These are phyloP conservation scores for Oreonectes daqikongensis DNA, from an alignment of 2,797 vertebrate species.

Conservation along the genomic window DNA sequence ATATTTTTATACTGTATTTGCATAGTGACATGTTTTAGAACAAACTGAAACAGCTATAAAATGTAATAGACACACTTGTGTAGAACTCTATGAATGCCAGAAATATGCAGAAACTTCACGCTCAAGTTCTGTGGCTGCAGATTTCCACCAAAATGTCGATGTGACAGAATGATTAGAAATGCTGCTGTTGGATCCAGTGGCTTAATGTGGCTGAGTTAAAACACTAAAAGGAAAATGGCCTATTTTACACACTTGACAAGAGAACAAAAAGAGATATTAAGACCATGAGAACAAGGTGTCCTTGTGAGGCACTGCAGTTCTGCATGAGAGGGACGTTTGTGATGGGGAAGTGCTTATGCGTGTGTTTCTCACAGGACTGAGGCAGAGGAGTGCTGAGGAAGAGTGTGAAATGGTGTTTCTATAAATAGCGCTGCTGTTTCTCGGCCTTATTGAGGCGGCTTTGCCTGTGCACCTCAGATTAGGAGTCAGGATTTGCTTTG, in stretches of 20 bases:
- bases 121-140: too few relatives aligned
- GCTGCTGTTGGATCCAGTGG: background rate
- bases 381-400: slow-evolving; percentile 31
- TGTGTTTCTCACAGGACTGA: slow-evolving; percentile 39
- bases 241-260: slow-evolving; percentile 24
- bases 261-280: slow-evolving; percentile 32
- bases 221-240: slow-evolving; percentile 27
- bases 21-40: too few relatives aligned
- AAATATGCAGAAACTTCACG: background rate
- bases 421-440: slow-evolving; percentile 78
- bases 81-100: background rate
- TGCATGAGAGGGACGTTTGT: slow-evolving; percentile 25
- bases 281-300: slow-evolving; percentile 57
- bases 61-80: background rate
- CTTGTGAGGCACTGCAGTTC: slow-evolving; percentile 70
- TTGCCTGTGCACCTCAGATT: slow-evolving; percentile 74
- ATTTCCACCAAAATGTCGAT: background rate
- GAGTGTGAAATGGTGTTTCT: slow-evolving; percentile 72
- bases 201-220: slow-evolving; percentile 31
- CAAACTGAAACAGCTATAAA: background rate
- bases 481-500: slow-evolving; percentile 77
- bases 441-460: slow-evolving; percentile 73
- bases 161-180: background rate
- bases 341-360: slow-evolving; percentile 25
- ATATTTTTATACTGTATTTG: too few relatives aligned